Conservation (phyloP, 2,888 invertebrate species). For the Pharmacophagus antenor region DNA sequence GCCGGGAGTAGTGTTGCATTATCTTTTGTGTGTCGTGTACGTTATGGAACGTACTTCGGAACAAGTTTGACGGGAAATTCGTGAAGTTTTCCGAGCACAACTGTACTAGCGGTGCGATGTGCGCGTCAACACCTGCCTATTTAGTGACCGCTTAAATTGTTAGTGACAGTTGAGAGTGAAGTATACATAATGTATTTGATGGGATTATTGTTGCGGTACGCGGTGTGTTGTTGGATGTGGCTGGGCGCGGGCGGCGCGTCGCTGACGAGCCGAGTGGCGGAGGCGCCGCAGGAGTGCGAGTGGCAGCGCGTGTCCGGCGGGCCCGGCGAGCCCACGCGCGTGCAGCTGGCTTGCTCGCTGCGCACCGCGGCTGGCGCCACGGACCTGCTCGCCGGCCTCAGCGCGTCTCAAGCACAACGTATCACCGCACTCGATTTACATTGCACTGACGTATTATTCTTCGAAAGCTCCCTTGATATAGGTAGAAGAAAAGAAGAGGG, state of each 20-base stretch:
- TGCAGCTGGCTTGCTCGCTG: constrained; percentile 83
- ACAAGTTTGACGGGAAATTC: constrained; percentile 81
- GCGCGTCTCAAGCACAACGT: constrained; percentile 84
- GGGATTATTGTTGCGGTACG: constrained; percentile 71
- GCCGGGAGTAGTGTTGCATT: constrained; percentile 50
- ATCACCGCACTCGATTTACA: constrained; percentile 85
- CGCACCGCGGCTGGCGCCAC: constrained; percentile 84
- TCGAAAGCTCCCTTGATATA: constrained; percentile 85
- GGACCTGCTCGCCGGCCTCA: constrained; percentile 83
- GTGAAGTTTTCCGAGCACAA: constrained; percentile 72
- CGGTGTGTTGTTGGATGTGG: constrained; percentile 65
- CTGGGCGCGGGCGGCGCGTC: constrained; percentile 66
- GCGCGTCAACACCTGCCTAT: constrained; percentile 63
- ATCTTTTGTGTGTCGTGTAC: constrained; percentile 54
- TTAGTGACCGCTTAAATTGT: constrained; percentile 70
- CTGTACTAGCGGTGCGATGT: constrained; percentile 72
- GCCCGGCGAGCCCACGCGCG: constrained; percentile 78
- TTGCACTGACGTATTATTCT: constrained; percentile 87
- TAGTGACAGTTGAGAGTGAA: constrained; percentile 77
- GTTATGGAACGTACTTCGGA: constrained; percentile 77
- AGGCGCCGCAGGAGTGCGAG: constrained; percentile 86
- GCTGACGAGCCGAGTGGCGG: constrained; percentile 78
- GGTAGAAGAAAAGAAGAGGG: constrained; percentile 76
- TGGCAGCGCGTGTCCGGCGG: constrained; percentile 83
- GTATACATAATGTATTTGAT: constrained; percentile 70